Base-by-base conservation (phyloP, 2,888 invertebrate species). In the Pogonocherus hispidulus region DNA sequence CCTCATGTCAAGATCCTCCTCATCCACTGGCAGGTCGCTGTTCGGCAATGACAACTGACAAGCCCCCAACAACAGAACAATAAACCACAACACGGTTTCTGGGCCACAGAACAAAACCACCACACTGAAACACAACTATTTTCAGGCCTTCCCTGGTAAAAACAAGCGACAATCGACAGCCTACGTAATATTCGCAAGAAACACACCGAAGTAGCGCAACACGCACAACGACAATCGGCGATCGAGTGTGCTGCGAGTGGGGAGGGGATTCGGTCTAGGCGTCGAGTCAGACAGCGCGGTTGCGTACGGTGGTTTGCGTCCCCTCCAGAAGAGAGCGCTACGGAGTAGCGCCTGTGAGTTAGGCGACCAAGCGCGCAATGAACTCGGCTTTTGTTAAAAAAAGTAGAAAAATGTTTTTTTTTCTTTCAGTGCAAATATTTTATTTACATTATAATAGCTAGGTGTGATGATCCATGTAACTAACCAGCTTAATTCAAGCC, bases 11-110 rank as follows among this genome's bases (percentile, higher is more conserved):
- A 32, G 46, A 54, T 46, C 47, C 27, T 44, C 55, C 46, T 46
- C 63, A 63, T 63, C 63, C 63, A 59, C 59, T 35, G 47, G 32
- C 47, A 59, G 59, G 19, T 59, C 18, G 57, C 9, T 44, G 57
- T 22, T 23, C 14, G 23, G 23, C 44, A 57, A 57, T 23, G 23
- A 37, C 37, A 41, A 41, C 56, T n/a, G n/a, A n/a, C n/a, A n/a
- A 57, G 41, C 22, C 44, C 9, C 16, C 19, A 57, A 23, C 41
- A 46, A 41, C 9, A 11, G 32, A 56, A 56, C 14, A 37, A 41
- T 41, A 16, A 44, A 57, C 57, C 23, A 46, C 5, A 32, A 32
- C 32, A 32, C 32, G 14, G 14, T 23, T 4, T 4, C 6, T 2
- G 3, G 14, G n/a, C 5, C 41, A 41, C 46, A 47, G 32, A 47